Evolutionary conservation across 2,888 invertebrate species (phyloP).

Genomic region (Ethmia dodecea): DNA sequence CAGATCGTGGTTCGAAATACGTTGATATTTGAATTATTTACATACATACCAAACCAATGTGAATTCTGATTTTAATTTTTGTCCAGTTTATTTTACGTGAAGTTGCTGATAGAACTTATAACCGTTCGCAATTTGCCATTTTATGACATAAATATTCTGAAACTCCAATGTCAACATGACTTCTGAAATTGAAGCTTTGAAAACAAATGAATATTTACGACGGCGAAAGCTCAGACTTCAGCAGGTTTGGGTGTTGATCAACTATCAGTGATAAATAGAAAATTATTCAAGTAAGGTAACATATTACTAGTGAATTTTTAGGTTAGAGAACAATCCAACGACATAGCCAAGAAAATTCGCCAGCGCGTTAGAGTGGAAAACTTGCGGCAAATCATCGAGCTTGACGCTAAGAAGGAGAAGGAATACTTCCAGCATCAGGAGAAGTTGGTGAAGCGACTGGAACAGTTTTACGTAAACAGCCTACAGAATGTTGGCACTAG

Average conservation of each 20-base stretch:
- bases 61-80: too few relatives aligned
- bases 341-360: conserved; percentile 66
- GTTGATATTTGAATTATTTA: conserved; percentile 12
- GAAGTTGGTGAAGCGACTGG: conserved; percentile 53
- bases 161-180: conserved; percentile 49
- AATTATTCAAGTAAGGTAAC: conserved; percentile 20
- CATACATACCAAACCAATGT: too few relatives aligned
- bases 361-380: conserved; percentile 63
- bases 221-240: conserved; percentile 67
- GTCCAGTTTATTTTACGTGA: too few relatives aligned
- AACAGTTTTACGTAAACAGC: conserved; percentile 49
- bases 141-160: neutral
- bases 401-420: conserved; percentile 51
- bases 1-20: conserved; percentile 3
- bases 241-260: conserved; percentile 47
- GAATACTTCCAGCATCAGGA: conserved; percentile 57
- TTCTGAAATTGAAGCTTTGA: conserved; percentile 50
- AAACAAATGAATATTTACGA: conserved; percentile 70
- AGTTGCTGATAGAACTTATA: too few relatives aligned
- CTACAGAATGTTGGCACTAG: conserved; percentile 52
- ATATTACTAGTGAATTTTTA: conserved; percentile 32
- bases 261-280: conserved; percentile 5
- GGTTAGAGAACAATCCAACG: conserved; percentile 74
- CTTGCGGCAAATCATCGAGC: conserved; percentile 42
- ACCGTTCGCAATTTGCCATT: too few relatives aligned